Conservation (phyloP, 2,888 invertebrate species). For the Platynereis dumerilii region DNA sequence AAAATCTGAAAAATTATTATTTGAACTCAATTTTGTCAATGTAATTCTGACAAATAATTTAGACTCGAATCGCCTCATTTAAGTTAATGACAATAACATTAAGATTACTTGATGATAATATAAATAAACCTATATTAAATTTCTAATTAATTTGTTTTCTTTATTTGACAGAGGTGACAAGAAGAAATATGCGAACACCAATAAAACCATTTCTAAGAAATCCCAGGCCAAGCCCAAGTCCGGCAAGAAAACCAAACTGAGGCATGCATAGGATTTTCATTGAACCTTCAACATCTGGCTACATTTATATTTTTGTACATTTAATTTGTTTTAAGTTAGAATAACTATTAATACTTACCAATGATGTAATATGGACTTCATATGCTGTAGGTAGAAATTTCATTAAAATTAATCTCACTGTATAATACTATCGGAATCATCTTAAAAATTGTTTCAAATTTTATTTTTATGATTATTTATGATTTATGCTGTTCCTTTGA, state of each 20-base stretch:
- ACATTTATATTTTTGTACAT: not conserved
- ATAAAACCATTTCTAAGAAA: conserved; percentile 54
- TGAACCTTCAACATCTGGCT: not conserved
- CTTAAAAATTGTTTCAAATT: no score
- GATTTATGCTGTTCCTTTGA: no score
- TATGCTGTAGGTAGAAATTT: no score
- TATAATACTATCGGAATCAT: no score
- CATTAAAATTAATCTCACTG: no score
- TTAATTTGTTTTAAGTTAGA: not conserved
- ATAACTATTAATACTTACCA: no score
- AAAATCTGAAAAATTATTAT: not conserved
- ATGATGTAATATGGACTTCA: no score
- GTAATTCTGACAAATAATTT: not conserved
- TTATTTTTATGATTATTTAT: no score
- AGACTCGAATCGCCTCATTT: not conserved
- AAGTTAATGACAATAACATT: not conserved
- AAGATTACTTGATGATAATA: no score
- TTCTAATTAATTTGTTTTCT: conserved; percentile 19
- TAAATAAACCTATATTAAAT: no score
- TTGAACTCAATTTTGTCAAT: not conserved
- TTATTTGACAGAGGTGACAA: conserved; percentile 47
- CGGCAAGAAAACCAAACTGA: conserved; percentile 29
- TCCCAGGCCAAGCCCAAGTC: conserved; percentile 38
- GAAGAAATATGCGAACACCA: conserved; percentile 52
- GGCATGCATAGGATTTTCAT: conserved; percentile 13